These are phyloP conservation scores for Melanogrammus aeglefinus DNA, from an alignment of 2,797 vertebrate genomes.

Conservation along the genomic window DNA sequence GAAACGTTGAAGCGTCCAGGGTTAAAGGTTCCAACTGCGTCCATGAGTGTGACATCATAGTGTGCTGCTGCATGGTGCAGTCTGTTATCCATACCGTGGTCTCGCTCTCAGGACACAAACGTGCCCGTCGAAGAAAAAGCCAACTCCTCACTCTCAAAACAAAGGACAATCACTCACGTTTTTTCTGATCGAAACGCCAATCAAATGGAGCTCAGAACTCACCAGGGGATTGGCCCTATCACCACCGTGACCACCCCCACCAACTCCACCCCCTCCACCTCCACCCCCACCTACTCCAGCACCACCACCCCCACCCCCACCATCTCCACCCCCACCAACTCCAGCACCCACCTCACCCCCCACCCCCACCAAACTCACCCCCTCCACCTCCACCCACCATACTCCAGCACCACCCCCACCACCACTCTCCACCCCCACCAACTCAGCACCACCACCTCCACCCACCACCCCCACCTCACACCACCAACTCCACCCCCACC, in stretches of 20 bases:
- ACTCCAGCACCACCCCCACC: too few relatives aligned
- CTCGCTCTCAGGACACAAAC: conserved; percentile 26
- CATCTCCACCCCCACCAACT: too few relatives aligned
- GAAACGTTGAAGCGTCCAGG: not conserved
- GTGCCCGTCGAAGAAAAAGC: conserved; percentile 39
- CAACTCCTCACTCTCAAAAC: conserved; percentile 52
- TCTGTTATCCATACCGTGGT: not conserved
- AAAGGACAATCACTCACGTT: conserved; percentile 34
- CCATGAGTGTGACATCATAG: too few relatives aligned
- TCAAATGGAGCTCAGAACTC: conserved; percentile 59
- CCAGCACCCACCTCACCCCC: too few relatives aligned
- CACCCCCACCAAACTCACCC: too few relatives aligned
- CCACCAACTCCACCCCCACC: too few relatives aligned
- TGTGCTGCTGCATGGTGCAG: not conserved
- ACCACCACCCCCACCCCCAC: not conserved
- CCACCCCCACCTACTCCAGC: not conserved
- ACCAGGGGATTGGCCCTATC: conserved; percentile 47
- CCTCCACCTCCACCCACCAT: too few relatives aligned
- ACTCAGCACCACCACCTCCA: too few relatives aligned
- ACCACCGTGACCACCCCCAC: not conserved
- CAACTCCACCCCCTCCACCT: conserved; percentile 1
- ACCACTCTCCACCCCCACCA: too few relatives aligned
- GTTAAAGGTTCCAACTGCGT: not conserved
- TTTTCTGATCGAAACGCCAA: conserved; percentile 62
- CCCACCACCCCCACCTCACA: too few relatives aligned